Percentiles rank a stretch among this genome's conserved stretches.
phyloP scores from a whole-genome alignment of 2,797 vertebrate genomes.

The Micromesistius poutassou region DNA sequence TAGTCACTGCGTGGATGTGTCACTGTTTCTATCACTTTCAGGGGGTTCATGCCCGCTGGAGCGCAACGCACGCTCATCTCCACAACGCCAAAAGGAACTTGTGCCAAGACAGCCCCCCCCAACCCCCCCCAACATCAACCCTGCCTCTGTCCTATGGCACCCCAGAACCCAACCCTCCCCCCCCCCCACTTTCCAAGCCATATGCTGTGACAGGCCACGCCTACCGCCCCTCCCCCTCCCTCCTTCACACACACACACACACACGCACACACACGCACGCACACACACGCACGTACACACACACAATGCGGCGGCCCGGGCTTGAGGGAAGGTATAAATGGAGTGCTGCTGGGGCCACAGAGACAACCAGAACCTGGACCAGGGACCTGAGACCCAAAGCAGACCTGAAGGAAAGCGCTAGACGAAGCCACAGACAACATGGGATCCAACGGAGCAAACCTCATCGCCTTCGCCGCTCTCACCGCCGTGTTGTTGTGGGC shows the following conservation, averaged over 20 bases:
- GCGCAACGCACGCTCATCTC: conserved; percentile 87
- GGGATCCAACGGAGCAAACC: conserved; percentile 52
- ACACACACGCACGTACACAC: conserved; percentile 62
- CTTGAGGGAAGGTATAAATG: conserved; percentile 71
- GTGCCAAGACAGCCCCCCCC: conserved; percentile 73
- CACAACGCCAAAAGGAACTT: conserved; percentile 70
- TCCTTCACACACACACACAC: conserved; percentile 64
- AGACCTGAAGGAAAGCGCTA: conserved; percentile 21
- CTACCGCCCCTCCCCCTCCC: not conserved
- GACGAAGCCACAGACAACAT: conserved; percentile 32
- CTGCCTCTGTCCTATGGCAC: conserved; percentile 62
- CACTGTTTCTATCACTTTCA: conserved; percentile 84
- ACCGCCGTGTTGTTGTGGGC: conserved; percentile 60
- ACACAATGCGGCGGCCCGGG: conserved; percentile 56
- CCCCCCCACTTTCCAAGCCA: conserved; percentile 45
- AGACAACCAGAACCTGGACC: conserved; percentile 10
- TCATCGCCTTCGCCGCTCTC: conserved; percentile 51
- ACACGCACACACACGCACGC: conserved; percentile 59
- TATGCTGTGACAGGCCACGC: conserved; percentile 35
- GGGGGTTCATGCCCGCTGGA: conserved; percentile 86
- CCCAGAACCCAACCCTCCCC: conserved; percentile 37
- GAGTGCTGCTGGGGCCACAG: conserved; percentile 37
- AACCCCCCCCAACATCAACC: conserved; percentile 15
- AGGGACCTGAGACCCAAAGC: not conserved
- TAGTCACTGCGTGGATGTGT: conserved; percentile 76